Base-by-base conservation (phyloP, 2,888 invertebrate species). In the Andrena hattorfiana region DNA sequence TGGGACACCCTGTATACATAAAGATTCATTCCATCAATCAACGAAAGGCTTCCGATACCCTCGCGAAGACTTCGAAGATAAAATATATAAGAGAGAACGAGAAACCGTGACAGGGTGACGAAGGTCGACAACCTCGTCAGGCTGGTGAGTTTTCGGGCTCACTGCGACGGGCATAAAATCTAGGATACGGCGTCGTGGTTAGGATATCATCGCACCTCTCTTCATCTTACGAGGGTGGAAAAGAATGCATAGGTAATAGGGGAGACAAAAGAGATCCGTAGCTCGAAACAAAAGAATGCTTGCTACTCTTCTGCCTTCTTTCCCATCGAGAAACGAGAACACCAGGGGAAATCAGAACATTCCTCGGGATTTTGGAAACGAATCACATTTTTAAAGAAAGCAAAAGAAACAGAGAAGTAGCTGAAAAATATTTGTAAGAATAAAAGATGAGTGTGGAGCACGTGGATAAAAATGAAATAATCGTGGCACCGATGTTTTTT, bases 61-160 rank as follows among this genome's bases (percentile, higher is more conserved):
- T 23, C 42, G 16, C n/a, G 64, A 60, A 23, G 23, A 63, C n/a
- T 23, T 28, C 20, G 26, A 32, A 42, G 81, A 70, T 81, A 74
- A 70, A 75, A 67, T 63, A 32, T 16, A 59, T 54, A 28, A 56
- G 8, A 10, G 20, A n/a, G 51, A 51, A 60, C n/a, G 59, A 35
- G 49, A 66, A 69, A 51, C 48, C 42, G 7, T 67, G 56, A 54
- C 48, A 28, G 70, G 23, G 42, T 75, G 74, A 71, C 62, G 81
- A 71, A 81, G 81, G 82, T 67, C 82, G 66, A 71, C 81, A 71
- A 75, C 56, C 74, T 28, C 48, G 66, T 60, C 62, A 35, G 49
- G 13, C 62, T 48, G 20, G 62, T 75, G 26, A 71, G 54, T 66
- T 66, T 69, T 80, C 16, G 16, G 20, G n/a, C 6, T 30, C 13